Evolutionary conservation across 2,113 vertebrate genomes (phyloP).

Genomic region (Sprattus sprattus): DNA sequence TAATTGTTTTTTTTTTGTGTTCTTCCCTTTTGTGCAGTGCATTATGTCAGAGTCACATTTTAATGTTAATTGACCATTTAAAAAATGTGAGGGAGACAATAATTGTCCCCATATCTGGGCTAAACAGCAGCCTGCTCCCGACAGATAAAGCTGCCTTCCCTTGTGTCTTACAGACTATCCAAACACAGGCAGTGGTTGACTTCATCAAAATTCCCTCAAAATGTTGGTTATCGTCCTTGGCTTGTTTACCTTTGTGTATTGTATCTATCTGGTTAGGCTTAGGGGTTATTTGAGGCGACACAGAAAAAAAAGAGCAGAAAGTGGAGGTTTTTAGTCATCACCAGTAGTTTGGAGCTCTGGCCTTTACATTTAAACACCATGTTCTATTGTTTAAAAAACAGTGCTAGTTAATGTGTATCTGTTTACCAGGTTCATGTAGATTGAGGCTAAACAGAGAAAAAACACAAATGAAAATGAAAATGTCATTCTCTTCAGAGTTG

Average conservation of each 20-base stretch:
- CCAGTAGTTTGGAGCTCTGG: not conserved
- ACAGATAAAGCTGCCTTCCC: conserved; percentile 64
- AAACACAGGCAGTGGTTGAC: conserved; percentile 53
- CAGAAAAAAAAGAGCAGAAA: not conserved
- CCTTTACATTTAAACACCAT: not conserved
- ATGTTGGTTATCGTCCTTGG: conserved; percentile 44
- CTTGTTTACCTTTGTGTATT: conserved; percentile 16
- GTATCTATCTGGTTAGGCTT: not conserved
- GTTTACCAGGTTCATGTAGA: not conserved
- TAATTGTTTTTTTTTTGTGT: conserved; percentile 59
- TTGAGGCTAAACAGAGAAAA: not conserved
- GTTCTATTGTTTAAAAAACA: not conserved
- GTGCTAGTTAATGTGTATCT: not conserved
- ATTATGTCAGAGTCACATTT: conserved; percentile 64
- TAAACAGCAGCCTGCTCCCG: conserved; percentile 63
- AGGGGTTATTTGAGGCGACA: not conserved
- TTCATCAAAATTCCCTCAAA: conserved; percentile 48
- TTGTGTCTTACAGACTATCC: conserved; percentile 38
- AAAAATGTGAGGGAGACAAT: conserved; percentile 34
- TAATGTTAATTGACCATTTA: conserved; percentile 69
- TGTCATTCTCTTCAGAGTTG: not conserved
- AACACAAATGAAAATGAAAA: not conserved
- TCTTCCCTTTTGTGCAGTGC: conserved; percentile 52
- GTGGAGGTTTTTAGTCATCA: not conserved
- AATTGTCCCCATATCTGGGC: conserved; percentile 58